These are phyloP conservation scores for Acronicta leporina DNA, from an alignment of 2,888 invertebrate species.

Conservation along the genomic window DNA sequence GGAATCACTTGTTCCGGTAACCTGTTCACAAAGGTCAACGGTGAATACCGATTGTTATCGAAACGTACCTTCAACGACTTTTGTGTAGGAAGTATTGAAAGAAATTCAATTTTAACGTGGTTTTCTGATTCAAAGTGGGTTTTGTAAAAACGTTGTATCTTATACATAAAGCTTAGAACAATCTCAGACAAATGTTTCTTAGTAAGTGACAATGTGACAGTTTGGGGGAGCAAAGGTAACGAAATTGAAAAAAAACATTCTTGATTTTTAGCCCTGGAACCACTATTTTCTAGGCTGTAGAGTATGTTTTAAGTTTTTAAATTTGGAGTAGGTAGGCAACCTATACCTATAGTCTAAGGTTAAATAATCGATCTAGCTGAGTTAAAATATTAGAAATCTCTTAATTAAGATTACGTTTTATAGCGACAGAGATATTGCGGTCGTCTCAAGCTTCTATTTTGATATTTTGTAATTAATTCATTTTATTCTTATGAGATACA, in stretches of 20 bases:
- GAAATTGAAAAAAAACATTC: too few species aligned
- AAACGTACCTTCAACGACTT: conserved; percentile 33
- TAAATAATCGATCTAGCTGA: not conserved
- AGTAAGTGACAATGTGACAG: too few species aligned
- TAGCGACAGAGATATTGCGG: not conserved
- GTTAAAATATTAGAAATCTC: not conserved
- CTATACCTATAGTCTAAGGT: too few species aligned
- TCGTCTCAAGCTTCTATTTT: not conserved
- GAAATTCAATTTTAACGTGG: too few species aligned
- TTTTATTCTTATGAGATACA: not conserved
- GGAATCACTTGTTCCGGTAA: conserved; percentile 43
- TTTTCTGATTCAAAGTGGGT: not conserved
- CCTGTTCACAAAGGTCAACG: conserved; percentile 60
- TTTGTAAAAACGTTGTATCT: not conserved
- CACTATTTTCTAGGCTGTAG: too few species aligned
- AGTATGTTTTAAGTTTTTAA: too few species aligned
- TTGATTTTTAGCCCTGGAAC: too few species aligned
- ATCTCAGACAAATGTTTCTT: too few species aligned
- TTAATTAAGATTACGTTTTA: not conserved
- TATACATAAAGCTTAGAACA: too few species aligned
- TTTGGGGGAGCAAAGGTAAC: too few species aligned
- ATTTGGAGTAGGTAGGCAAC: too few species aligned
- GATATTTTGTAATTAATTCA: conserved; percentile 1
- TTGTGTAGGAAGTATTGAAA: conserved; percentile 3
- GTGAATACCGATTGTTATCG: conserved; percentile 50